Evolutionary conservation across 2,113 vertebrate genomes (phyloP).

Genomic region (Agelaius phoeniceus): DNA sequence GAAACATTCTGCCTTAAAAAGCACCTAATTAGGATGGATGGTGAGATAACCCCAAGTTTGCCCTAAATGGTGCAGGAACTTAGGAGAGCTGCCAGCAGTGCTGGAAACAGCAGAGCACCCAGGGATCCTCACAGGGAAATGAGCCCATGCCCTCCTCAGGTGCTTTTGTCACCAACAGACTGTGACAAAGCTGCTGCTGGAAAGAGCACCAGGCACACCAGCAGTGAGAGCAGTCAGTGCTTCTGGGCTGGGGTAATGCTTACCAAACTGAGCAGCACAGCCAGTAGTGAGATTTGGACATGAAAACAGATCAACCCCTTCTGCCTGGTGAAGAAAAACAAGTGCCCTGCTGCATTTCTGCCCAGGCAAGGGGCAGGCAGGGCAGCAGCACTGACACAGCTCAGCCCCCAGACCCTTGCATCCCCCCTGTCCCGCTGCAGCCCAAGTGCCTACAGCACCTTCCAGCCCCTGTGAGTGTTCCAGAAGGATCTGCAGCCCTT

Average conservation of each 20-base stretch:
- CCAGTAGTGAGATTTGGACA: accelerated
- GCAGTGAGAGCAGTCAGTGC: accelerated
- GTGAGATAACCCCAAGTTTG: not conserved
- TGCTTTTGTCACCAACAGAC: not conserved
- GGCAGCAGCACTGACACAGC: not conserved
- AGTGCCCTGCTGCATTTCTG: not conserved
- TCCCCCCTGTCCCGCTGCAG: accelerated
- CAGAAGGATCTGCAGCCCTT: not conserved
- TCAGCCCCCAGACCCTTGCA: not conserved
- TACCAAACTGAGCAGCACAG: not conserved
- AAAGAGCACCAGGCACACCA: accelerated
- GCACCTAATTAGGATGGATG: not conserved
- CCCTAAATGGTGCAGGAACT: accelerated
- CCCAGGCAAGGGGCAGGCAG: not conserved
- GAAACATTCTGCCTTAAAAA: accelerated
- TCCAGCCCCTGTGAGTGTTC: not conserved
- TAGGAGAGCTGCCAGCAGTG: not conserved
- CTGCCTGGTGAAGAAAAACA: not conserved
- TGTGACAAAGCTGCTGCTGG: not conserved
- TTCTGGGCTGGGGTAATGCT: not conserved
- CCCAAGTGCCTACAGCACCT: accelerated
- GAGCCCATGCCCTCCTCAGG: not conserved
- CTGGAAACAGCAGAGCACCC: not conserved
- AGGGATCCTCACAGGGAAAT: accelerated
- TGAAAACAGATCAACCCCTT: not conserved